These are phyloP conservation scores for Oophaga sylvatica DNA, from an alignment of 2,797 vertebrate genomes.

Conservation along the genomic window DNA sequence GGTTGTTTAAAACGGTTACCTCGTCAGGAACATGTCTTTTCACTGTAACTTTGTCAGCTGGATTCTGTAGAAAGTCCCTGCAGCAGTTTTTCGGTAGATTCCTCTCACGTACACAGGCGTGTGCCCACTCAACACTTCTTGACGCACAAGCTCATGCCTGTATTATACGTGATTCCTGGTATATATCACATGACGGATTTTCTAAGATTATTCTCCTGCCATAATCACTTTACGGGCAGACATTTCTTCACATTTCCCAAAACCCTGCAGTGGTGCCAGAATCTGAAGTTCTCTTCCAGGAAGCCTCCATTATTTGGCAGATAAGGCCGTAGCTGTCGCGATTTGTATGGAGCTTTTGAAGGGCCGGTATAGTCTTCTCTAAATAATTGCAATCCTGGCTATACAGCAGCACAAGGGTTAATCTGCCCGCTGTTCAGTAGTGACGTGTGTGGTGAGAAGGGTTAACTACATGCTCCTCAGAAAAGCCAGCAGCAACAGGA, in stretches of 20 bases:
- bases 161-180: too few species aligned
- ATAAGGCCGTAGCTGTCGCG: neutral
- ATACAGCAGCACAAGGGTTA: neutral
- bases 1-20: too few species aligned
- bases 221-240: neutral
- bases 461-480: neutral
- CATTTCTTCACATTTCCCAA: neutral
- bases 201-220: too few species aligned
- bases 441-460: neutral
- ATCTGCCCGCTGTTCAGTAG: too few species aligned
- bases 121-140: too few species aligned
- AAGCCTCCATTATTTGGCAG: neutral
- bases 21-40: too few species aligned
- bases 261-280: neutral
- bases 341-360: neutral
- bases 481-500: neutral
- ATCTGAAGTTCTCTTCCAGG: neutral
- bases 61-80: too few species aligned
- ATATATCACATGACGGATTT: too few species aligned
- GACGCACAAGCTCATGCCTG: too few species aligned
- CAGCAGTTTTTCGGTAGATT: too few species aligned
- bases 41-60: too few species aligned
- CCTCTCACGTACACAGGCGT: too few species aligned
- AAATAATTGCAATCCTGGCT: neutral
- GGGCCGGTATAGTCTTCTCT: neutral